Evolutionary conservation across 2,113 vertebrate species (phyloP).

Genomic region (Melanerpes aurifrons): DNA sequence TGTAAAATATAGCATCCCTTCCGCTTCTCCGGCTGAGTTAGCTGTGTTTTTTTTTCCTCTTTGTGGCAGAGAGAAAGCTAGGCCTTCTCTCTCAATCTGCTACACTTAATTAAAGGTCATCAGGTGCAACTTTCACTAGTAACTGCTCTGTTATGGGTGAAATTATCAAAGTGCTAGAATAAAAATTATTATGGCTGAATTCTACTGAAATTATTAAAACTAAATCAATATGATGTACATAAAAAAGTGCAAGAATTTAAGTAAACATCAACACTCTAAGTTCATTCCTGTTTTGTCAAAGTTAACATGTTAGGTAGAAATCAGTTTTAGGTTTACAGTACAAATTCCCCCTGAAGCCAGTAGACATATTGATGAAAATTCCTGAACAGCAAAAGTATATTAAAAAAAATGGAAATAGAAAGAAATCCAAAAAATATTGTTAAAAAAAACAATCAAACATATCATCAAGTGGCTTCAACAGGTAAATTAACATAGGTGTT

Average conservation of each 20-base stretch:
- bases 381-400: background rate
- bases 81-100: too few relatives aligned
- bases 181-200: background rate
- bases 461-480: background rate
- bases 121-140: conserved; percentile 37
- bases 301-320: background rate
- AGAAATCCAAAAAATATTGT: background rate
- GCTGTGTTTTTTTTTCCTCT: too few relatives aligned
- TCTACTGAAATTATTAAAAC: background rate
- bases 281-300: background rate
- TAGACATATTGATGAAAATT: background rate
- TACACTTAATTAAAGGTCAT: conserved; percentile 32
- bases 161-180: background rate
- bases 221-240: background rate
- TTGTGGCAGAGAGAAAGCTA: too few relatives aligned
- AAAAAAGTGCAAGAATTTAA: background rate
- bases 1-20: too few relatives aligned
- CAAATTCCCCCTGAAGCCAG: background rate
- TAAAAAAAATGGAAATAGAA: background rate
- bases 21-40: too few relatives aligned
- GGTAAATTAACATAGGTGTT: background rate
- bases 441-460: background rate
- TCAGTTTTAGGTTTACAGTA: background rate
- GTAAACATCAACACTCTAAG: background rate
- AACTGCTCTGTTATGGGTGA: background rate